Percentiles rank a stretch among this genome's conserved stretches.
Conservation (phyloP, 2,113 vertebrate genomes). For the Enhydra lutris region DNA sequence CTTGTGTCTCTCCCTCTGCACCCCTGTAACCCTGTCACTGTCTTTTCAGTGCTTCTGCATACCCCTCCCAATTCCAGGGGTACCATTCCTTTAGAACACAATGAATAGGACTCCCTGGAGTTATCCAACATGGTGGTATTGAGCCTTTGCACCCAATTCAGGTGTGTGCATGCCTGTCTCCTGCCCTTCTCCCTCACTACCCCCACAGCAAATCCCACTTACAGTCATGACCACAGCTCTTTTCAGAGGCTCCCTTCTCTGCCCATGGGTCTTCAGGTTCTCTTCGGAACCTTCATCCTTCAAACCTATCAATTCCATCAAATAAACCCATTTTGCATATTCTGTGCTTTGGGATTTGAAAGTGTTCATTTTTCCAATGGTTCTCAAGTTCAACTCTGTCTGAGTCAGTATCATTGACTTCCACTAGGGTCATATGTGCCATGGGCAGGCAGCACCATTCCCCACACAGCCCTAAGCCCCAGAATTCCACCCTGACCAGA, state of each 20-base stretch:
- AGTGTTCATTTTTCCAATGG: background rate
- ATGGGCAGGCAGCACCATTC: background rate
- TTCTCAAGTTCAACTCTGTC: background rate
- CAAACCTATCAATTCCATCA: background rate
- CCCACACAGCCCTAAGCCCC: background rate
- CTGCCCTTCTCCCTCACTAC: fast-evolving
- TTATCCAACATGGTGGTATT: background rate
- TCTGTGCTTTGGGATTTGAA: background rate
- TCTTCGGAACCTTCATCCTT: background rate
- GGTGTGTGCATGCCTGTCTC: background rate
- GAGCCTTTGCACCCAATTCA: background rate
- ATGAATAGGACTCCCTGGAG: background rate
- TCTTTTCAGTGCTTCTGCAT: background rate
- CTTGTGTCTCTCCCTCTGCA: background rate
- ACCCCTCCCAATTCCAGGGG: background rate
- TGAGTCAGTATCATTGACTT: background rate
- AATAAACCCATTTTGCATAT: background rate
- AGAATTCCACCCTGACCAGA: background rate
- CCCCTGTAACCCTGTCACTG: background rate
- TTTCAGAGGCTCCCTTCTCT: background rate
- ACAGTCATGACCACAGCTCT: background rate
- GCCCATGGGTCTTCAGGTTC: background rate
- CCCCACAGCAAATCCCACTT: background rate
- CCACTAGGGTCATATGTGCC: background rate
- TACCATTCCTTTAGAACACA: background rate